These are phyloP conservation scores for Percopsis transmontana DNA, from an alignment of 2,113 vertebrate genomes.

Conservation along the genomic window DNA sequence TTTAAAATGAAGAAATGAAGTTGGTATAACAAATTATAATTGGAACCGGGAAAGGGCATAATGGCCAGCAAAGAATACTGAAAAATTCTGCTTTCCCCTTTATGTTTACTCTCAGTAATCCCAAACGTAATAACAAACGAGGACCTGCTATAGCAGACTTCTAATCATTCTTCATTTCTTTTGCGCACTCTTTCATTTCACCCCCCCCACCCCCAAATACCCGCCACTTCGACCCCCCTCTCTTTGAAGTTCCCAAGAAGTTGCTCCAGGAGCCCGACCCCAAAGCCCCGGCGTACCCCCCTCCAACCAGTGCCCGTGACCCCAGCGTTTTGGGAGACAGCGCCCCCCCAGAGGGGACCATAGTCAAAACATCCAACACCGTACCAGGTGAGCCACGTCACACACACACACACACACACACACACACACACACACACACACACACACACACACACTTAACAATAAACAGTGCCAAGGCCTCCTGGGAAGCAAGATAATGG, in stretches of 20 bases:
- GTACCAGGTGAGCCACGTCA: conserved; percentile 77
- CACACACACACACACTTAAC: conserved; percentile 22
- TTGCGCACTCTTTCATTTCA: neutral
- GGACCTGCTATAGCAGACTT: neutral
- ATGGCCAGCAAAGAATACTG: neutral
- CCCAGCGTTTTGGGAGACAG: conserved; percentile 85
- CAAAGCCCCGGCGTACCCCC: conserved; percentile 71
- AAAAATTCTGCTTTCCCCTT: neutral
- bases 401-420: conserved; percentile 17
- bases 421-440: neutral
- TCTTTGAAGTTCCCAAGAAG: conserved; percentile 85
- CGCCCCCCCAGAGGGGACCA: conserved; percentile 79
- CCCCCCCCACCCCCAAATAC: conserved; percentile 24
- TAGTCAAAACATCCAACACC: conserved; percentile 69
- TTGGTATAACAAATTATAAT: neutral
- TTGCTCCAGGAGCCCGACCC: conserved; percentile 82
- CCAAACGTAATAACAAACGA: conserved; percentile 14
- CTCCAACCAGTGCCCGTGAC: conserved; percentile 77
- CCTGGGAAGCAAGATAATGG: conserved; percentile 25
- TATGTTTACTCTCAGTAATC: neutral
- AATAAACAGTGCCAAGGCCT: conserved; percentile 29
- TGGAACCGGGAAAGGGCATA: neutral
- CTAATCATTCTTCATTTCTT: conserved; percentile 14
- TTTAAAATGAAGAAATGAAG: neutral
- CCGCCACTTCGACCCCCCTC: conserved; percentile 2